phyloP scores from a whole-genome alignment of 2,888 invertebrate species.

The Amphipyra tragopoginis region DNA sequence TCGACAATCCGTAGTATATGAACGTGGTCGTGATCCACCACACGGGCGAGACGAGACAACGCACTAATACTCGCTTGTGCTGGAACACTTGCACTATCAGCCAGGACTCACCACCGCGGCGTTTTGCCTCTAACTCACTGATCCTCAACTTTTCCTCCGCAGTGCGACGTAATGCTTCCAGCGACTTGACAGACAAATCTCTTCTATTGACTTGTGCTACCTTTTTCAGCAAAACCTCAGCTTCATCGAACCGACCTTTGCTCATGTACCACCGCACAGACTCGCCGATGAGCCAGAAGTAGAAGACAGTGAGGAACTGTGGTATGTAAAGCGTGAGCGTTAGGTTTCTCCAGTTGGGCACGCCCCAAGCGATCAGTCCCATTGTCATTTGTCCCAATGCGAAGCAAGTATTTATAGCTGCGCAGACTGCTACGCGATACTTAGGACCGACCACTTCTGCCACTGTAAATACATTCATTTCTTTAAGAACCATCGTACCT shows the following conservation, averaged over 20 bases:
- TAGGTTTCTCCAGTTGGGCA: constrained; percentile 92
- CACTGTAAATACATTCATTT: constrained; percentile 77
- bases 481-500: too few relatives aligned
- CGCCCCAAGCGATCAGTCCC: constrained; percentile 92
- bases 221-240: constrained; percentile 89
- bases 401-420: constrained; percentile 92
- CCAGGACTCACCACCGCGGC: constrained; percentile 65
- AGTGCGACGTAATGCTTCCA: constrained; percentile 65
- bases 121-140: constrained; percentile 27
- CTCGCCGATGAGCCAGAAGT: constrained; percentile 92
- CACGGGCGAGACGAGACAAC: constrained; percentile 77
- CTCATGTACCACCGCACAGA: constrained; percentile 94
- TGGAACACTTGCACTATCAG: constrained; percentile 70
- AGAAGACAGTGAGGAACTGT: constrained; percentile 90
- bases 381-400: constrained; percentile 92
- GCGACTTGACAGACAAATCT: constrained; percentile 70
- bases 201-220: constrained; percentile 90
- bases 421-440: constrained; percentile 92
- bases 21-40: constrained; percentile 92
- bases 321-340: constrained; percentile 92
- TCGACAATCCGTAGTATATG: constrained; percentile 92
- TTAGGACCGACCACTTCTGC: constrained; percentile 93
- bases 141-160: constrained; percentile 66
- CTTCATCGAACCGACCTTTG: constrained; percentile 91
- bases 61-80: constrained; percentile 65